Evolutionary conservation across 2,888 invertebrate species (phyloP).

Genomic region (Seira sanloemensis): DNA sequence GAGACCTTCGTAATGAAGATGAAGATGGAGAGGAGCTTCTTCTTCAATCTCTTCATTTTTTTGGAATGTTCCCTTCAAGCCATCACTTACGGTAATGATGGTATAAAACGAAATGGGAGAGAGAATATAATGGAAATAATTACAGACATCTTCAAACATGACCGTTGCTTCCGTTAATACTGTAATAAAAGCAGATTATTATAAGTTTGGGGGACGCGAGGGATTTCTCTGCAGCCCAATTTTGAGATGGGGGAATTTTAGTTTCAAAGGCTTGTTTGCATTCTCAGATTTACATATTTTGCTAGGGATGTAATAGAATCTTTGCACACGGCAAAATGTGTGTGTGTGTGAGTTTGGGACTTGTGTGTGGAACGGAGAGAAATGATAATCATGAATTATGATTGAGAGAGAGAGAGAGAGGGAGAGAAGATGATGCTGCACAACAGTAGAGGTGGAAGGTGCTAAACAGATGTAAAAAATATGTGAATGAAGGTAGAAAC

Average conservation of each 20-base stretch:
- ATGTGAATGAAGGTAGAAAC: background rate
- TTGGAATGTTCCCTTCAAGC: constrained; percentile 9
- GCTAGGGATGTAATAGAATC: background rate
- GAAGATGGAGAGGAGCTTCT: too few species aligned
- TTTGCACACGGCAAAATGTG: background rate
- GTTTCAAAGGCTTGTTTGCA: too few species aligned
- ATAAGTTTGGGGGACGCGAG: background rate
- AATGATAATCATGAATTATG: too few species aligned
- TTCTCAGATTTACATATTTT: too few species aligned
- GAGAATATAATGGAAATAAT: background rate
- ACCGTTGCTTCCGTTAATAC: constrained; percentile 36
- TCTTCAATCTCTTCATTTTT: too few species aligned
- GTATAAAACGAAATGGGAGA: background rate
- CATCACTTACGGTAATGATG: constrained; percentile 11
- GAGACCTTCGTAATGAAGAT: background rate
- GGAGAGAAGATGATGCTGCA: background rate
- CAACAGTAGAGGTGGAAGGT: background rate
- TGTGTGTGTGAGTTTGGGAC: background rate
- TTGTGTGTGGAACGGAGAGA: background rate
- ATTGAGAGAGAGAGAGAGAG: background rate
- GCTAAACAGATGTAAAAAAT: background rate
- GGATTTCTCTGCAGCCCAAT: too few species aligned
- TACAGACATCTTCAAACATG: background rate
- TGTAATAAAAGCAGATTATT: background rate
- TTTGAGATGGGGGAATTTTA: too few species aligned